Evolutionary conservation across 2,797 vertebrate genomes (phyloP), one percentile per base, ranked within the genome.

Genomic region (Leucoraja ocellata): DNA sequence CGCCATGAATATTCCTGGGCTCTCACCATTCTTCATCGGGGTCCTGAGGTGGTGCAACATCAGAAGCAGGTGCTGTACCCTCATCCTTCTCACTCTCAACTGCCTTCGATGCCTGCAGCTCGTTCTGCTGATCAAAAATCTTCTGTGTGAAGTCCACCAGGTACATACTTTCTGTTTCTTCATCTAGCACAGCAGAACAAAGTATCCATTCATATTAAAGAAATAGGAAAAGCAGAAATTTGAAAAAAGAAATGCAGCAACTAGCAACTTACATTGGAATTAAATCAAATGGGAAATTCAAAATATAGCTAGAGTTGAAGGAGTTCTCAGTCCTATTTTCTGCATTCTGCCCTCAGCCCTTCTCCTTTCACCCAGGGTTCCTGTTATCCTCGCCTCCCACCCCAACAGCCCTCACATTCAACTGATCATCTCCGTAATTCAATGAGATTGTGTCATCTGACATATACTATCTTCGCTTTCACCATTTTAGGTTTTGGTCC

Each of bases 61-160:
- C 97, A 68, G 94, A 93, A 0, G 95, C 96, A 63, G 94, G 93
- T 76, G 95, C 94, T 74, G 6, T 94, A 23, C 96, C 95, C 9
- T 96, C 95, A 76, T 95, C 96, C 0, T 94, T 86, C n/a, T 95
- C 93, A 93, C 95, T 94, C 79, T 96, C 96, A 54, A 93, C 93
- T 14, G 96, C 94, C 25, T 96, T 96, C 68, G 94, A 94, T 93
- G 93, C 95, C 77, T 95, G 94, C 25, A 95, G 94, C 94, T 97
- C 97, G 28, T 95, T 97, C 94, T 96, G 97, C 95, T 97, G 97
- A 94, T 99, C 97, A 94, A 99, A 98, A 94, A 99, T 98, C 96
- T 99, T 99, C 96, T 99, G 98, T 0, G 98, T 98, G 96, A 99
- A 99, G 95, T 99, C 99, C 95, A 99, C 98, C 94, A 99, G 97